Evolutionary conservation across 2,113 vertebrate species (phyloP), one percentile per base, ranked within the genome.

Genomic region (Gallinago media): DNA sequence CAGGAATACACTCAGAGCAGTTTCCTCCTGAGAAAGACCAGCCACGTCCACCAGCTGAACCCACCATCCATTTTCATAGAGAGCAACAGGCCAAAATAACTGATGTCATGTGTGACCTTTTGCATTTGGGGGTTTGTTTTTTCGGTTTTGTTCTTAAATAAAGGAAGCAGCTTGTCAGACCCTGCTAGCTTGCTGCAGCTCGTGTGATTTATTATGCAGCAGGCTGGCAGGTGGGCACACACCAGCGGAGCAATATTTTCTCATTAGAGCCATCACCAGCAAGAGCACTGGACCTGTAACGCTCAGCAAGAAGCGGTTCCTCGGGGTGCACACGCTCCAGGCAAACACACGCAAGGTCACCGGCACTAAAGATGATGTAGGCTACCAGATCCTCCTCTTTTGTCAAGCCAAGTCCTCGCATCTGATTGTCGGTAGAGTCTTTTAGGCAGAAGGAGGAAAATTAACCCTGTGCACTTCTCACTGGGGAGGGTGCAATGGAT

Each of bases 221-320:
- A 2, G 34, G 49, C 62, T 92, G 81, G 97, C 94, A 88, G 94
- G 94, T 91, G 96, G 93, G 95, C 63, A 31, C 85, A 3, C 13
- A 8, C 92, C 10, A 14, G 68, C 2, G 0, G 62, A 94, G 96
- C 92, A 26, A 89, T 89, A 94, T 96, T 95, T 95, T 34, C 95
- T 97, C 95, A 91, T 96, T 92, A 96, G 89, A 89, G 94, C 58
- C 89, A 54, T 56, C 85, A 36, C 18, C 85, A 15, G 78, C 3
- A 0, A 42, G 63, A 4, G 25, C 54, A 3, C 75, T 0, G 18
- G 0, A 3, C 86, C 89, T 2, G 58, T 7, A 46, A 29, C 0
- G 9, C 92, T 67, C 86, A 11, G 2, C 89, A 19, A 46, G 65
- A 47, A 4, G 8, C 1, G 4, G 31, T 27, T 65, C 65, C 81